Evolutionary conservation across 1,140 invertebrate genomes (phyloP).

Genomic region (Thereuonema tuberculata): DNA sequence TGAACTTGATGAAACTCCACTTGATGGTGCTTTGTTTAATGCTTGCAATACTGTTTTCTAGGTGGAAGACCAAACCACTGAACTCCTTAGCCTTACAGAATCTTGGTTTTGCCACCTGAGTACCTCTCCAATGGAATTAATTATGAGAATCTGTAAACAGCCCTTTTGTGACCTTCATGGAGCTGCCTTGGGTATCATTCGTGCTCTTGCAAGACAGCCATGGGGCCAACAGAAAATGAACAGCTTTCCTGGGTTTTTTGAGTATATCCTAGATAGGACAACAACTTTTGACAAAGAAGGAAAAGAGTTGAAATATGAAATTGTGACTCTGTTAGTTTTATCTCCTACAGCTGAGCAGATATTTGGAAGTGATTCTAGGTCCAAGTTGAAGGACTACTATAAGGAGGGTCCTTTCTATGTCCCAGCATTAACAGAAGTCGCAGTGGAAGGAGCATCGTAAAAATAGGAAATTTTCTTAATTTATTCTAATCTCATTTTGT

Average conservation of each 20-base stretch:
- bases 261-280: constrained; percentile 56
- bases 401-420: constrained; percentile 57
- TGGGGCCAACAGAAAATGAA: constrained; percentile 50
- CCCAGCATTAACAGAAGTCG: constrained; percentile 47
- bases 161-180: constrained; percentile 46
- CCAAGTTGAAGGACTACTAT: constrained; percentile 47
- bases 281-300: constrained; percentile 51
- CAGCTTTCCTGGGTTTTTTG: constrained; percentile 47
- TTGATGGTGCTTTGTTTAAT: not conserved
- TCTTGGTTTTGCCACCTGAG: constrained; percentile 43
- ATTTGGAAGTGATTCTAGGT: constrained; percentile 46
- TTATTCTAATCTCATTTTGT: too few relatives aligned
- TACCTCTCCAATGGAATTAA: constrained; percentile 37
- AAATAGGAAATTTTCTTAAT: not conserved
- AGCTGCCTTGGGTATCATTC: constrained; percentile 38
- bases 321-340: constrained; percentile 47
- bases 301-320: constrained; percentile 50
- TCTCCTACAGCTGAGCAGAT: constrained; percentile 38
- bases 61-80: constrained; percentile 29
- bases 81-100: constrained; percentile 37
- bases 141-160: constrained; percentile 42
- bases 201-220: constrained; percentile 35
- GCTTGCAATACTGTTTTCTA: constrained; percentile 10
- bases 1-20: not conserved
- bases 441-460: constrained; percentile 40